Evolutionary conservation across 2,888 invertebrate species (phyloP).

Genomic region (Leptothorax acervorum): DNA sequence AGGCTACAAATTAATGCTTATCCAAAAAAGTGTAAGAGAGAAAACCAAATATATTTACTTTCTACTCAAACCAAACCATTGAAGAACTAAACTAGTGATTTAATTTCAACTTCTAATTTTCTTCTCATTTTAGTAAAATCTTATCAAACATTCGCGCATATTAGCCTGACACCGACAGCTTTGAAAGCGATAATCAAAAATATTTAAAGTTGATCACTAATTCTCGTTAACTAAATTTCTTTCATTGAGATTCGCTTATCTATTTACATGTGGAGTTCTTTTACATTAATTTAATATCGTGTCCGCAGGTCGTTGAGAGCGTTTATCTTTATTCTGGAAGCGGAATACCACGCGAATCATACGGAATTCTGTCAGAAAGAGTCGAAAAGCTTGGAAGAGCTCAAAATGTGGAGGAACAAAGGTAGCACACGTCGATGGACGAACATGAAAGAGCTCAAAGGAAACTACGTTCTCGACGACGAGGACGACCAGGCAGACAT

Average conservation of each 20-base stretch:
- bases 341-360: slow-evolving; percentile 74
- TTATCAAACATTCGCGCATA: neutral
- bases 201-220: neutral
- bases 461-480: slow-evolving; percentile 78
- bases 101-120: neutral
- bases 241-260: neutral
- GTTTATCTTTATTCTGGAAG: slow-evolving; percentile 81
- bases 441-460: slow-evolving; percentile 64
- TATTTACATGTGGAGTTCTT: neutral
- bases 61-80: neutral
- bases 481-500: slow-evolving; percentile 57
- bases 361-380: slow-evolving; percentile 60
- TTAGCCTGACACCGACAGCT: neutral
- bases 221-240: neutral
- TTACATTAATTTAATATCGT: neutral
- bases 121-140: neutral
- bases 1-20: neutral
- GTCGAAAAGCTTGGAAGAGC: neutral
- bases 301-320: slow-evolving; percentile 80
- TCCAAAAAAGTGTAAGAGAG: neutral
- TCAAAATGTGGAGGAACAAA: slow-evolving; percentile 42
- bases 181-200: neutral
- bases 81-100: neutral
- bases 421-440: slow-evolving; percentile 37
- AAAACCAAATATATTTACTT: neutral